Base-by-base conservation (phyloP, 2,113 vertebrate species). In the Macquaria ambigua region DNA sequence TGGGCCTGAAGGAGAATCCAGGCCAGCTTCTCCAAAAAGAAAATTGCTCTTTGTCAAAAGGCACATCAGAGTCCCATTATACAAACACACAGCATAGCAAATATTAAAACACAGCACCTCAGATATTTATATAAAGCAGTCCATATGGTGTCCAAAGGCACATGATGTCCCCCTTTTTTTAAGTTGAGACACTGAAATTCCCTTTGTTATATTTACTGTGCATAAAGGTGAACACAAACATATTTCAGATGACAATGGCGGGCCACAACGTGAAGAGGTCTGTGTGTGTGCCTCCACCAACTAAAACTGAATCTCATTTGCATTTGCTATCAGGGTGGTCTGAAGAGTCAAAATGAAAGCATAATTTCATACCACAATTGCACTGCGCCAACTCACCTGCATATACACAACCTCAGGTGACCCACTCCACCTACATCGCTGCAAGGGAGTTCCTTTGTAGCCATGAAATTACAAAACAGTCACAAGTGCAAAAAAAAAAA, bases 251-350 rank as follows among this genome's bases (percentile, higher is more conserved):
- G 48, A 25, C 18, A 37, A n/a, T 34, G 18, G 28, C 12, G 48
- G 28, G 71, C 55, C 72, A 21, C 23, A 41, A 48, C 20, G 28
- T 66, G 3, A 9, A 52, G 3, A 69, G 31, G 39, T 48, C 14
- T 28, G 31, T 73, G 37, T 69, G 48, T 79, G 21, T 67, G 37
- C 46, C 34, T 28, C 58, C 74, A 31, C 39, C 46, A 69, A 21
- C 59, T 67, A 43, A 77, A 84, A 68, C 59, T 20, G 6, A 76
- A 81, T 74, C 7, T 12, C 2, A 66, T 83, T 87, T 69, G 41
- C 18, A 8, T 74, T 81, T 79, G 53, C 67, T 39, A 1, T 76
- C 48, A 37, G 61, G 62, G 68, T 86, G 79, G 70, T 75, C 79
- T 39, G 3, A 71, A 21, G 16, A 39, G 37, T 78, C 46, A 25